phyloP scores from a whole-genome alignment of 1,140 invertebrate species.

The Drosophila baimaii region DNA sequence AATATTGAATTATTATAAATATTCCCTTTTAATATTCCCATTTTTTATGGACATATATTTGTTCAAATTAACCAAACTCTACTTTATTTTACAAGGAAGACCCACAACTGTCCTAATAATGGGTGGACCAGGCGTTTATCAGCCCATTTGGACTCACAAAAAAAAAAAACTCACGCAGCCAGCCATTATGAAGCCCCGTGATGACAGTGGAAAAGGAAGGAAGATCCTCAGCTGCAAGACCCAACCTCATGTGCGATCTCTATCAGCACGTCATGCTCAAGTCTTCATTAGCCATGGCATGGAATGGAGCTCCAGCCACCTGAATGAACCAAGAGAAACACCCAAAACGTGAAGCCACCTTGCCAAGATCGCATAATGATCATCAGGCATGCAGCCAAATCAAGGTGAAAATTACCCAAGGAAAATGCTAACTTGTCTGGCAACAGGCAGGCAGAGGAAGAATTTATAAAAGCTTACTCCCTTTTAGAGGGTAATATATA shows the following conservation, averaged over 20 bases:
- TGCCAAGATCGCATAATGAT: slow-evolving; percentile 54
- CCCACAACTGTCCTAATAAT: slow-evolving; percentile 42
- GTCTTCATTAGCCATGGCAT: slow-evolving; percentile 72
- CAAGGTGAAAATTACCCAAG: slow-evolving; percentile 52
- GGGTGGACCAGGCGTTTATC: slow-evolving; percentile 47
- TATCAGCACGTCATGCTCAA: slow-evolving; percentile 79
- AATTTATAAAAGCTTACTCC: not conserved
- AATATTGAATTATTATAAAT: not conserved
- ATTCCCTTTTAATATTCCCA: no score
- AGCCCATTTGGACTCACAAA: slow-evolving; percentile 32
- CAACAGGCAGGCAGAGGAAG: no score
- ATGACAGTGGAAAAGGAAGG: slow-evolving; percentile 31
- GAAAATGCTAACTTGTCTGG: slow-evolving; percentile 33
- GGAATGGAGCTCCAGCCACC: not conserved
- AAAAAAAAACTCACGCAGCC: slow-evolving; percentile 27
- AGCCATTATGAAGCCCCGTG: slow-evolving; percentile 25
- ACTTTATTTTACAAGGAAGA: slow-evolving; percentile 8
- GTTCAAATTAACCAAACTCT: not conserved
- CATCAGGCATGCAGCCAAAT: slow-evolving; percentile 44
- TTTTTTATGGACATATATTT: slow-evolving; percentile 32
- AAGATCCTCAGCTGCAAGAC: slow-evolving; percentile 3
- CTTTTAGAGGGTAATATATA: not conserved
- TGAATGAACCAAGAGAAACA: slow-evolving; percentile 15
- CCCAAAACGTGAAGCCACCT: slow-evolving; percentile 25
- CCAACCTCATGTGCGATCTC: slow-evolving; percentile 62